These are phyloP conservation scores for Anseranas semipalmata DNA, from an alignment of 2,113 vertebrate species.

Conservation along the genomic window DNA sequence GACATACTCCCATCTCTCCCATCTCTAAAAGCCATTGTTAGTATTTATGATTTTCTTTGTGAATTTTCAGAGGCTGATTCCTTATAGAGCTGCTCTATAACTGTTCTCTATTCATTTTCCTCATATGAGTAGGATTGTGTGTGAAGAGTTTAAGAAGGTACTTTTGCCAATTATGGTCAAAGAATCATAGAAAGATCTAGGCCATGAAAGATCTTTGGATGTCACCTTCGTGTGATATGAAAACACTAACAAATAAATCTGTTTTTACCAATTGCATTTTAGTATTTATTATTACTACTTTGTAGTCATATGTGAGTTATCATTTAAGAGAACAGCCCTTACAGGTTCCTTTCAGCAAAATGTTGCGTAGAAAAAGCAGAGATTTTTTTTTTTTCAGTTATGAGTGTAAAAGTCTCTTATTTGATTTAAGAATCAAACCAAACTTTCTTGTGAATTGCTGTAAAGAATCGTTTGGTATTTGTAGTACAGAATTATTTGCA, in stretches of 20 bases:
- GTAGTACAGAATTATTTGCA: background rate
- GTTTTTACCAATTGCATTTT: background rate
- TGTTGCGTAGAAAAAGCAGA: background rate
- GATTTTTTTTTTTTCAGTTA: background rate
- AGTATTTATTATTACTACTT: background rate
- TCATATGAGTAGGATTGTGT: background rate
- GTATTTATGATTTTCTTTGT: background rate
- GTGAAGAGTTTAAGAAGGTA: background rate
- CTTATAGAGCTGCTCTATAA: background rate
- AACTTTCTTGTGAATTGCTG: background rate
- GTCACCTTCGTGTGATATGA: background rate
- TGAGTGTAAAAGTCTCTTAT: background rate
- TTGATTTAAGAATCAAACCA: background rate
- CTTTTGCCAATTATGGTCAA: background rate
- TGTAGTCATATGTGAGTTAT: background rate
- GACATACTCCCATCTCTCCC: background rate
- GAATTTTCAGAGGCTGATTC: background rate
- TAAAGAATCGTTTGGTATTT: background rate
- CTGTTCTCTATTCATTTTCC: background rate
- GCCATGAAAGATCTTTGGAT: background rate
- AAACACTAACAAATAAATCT: background rate
- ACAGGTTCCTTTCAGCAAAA: background rate
- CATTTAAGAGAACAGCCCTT: background rate
- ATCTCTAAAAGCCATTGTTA: constrained; percentile 8
- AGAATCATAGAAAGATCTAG: background rate